Evolutionary conservation across 2,888 invertebrate genomes (phyloP).

Genomic region (Agrochola lychnidis): DNA sequence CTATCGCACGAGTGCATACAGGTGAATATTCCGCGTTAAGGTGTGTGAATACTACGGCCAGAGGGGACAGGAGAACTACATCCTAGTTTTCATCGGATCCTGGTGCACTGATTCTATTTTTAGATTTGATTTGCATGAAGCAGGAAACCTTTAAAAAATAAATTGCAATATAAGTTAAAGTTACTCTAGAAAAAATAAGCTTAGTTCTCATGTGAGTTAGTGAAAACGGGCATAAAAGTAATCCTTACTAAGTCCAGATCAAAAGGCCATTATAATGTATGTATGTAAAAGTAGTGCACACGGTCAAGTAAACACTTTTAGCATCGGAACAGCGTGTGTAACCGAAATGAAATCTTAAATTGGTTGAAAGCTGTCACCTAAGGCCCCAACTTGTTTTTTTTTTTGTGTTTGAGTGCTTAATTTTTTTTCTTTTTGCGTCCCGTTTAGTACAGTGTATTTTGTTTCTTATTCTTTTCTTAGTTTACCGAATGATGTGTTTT

Average conservation of each 20-base stretch:
- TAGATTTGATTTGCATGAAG: neutral
- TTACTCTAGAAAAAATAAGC: neutral
- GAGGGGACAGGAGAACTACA: neutral
- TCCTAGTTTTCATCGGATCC: constrained; percentile 6
- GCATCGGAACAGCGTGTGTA: neutral
- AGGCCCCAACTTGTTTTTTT: neutral
- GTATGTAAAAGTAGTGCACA: neutral
- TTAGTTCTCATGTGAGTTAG: too few species aligned
- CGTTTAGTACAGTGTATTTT: neutral
- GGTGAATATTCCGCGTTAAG: neutral
- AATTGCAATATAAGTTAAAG: neutral
- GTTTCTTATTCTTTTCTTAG: neutral
- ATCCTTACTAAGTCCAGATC: too few species aligned
- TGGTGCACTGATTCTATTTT: constrained; percentile 9
- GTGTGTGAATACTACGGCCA: neutral
- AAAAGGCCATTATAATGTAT: too few species aligned
- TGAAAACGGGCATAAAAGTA: too few species aligned
- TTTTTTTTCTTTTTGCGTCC: neutral
- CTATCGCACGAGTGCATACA: neutral
- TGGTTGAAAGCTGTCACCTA: too few species aligned
- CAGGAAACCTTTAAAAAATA: neutral
- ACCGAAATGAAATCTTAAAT: neutral
- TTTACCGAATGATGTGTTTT: neutral
- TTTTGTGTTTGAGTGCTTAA: neutral
- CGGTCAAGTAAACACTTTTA: neutral